A percentile compares a stretch with the other conserved stretches of the same genome.
Evolutionary conservation across 1,140 invertebrate genomes (phyloP).

Genomic region (honey bee (Apis mellifera)): DNA sequence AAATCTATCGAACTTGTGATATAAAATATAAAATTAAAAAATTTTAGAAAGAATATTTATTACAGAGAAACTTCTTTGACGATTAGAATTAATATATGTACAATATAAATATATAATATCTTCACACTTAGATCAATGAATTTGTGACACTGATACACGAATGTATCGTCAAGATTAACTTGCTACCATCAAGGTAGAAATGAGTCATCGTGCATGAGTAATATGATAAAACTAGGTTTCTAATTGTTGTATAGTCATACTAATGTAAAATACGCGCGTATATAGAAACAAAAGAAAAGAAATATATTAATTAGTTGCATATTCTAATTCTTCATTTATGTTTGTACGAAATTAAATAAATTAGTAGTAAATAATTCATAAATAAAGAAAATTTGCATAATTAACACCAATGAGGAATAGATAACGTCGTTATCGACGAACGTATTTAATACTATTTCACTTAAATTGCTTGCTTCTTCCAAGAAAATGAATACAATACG

Average conservation of each 20-base stretch:
- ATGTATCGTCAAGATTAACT: constrained; percentile 39
- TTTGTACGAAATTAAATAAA: neutral
- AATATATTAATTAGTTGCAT: neutral
- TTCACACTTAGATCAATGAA: neutral
- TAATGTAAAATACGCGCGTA: constrained; percentile 5
- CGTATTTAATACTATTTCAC: neutral
- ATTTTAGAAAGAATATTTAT: neutral
- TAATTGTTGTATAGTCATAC: constrained; percentile 44
- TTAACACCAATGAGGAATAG: neutral
- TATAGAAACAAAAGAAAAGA: neutral
- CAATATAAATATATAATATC: too few relatives aligned
- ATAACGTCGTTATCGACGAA: neutral
- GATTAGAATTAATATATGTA: neutral
- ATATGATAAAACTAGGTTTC: constrained; percentile 49
- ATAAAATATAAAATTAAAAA: neutral
- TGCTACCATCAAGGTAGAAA: constrained; percentile 45
- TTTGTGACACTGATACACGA: constrained; percentile 22
- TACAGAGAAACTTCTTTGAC: neutral
- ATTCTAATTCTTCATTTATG: neutral
- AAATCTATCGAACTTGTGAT: neutral
- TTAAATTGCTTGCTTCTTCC: neutral
- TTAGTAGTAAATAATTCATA: constrained; percentile 9
- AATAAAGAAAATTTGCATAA: neutral
- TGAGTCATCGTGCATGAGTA: constrained; percentile 49
- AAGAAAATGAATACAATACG: neutral